Base-by-base conservation (phyloP, 2,888 invertebrate species). In the Melipona beecheii region DNA sequence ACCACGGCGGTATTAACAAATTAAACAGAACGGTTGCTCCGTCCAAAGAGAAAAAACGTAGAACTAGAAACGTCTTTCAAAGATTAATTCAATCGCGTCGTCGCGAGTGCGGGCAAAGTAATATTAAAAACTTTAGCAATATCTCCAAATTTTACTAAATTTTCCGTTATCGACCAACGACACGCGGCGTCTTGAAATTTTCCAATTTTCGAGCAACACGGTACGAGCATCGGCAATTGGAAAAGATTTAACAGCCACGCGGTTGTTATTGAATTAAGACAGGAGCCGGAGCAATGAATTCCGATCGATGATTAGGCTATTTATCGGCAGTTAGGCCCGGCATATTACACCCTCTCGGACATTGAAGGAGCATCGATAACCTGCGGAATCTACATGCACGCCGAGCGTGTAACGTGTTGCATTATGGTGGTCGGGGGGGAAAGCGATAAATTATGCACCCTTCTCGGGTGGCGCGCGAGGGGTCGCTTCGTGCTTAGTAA, bases 361-460 rank as follows among this genome's bases (percentile, higher is more conserved):
- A 85, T 89, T 87, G 87, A 84, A 86, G 84, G 88, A 86, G 83
- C 88, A 85, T 87, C 87, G 87, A 89, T 90, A 89, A 91, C 90
- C 86, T 91, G 85, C 76, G 86, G 87, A 90, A 91, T 92, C 90
- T 88, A 87, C 89, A 91, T 93, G 90, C 92, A 88, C 79, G 78
- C 85, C 86, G 75, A 83, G 86, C 89, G 87, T 89, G 89, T 89
- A 91, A 91, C 90, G 91, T 89, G 90, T 92, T 89, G 87, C 87
- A 91, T 91, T 90, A 90, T 76, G 85, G 82, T 75, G 87, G 83
- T 76, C 78, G 86, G 89, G 88, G 89, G 88, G 88, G 85, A 86
- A 85, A 84, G 89, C 93, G 93, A 94, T 94, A 94, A 94, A 94
- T 94, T 94, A 94, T 94, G 93, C 94, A 94, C 94, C 94, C 93